Evolutionary conservation across 2,888 invertebrate genomes (phyloP).

Genomic region (Teinopalpus imperialis): DNA sequence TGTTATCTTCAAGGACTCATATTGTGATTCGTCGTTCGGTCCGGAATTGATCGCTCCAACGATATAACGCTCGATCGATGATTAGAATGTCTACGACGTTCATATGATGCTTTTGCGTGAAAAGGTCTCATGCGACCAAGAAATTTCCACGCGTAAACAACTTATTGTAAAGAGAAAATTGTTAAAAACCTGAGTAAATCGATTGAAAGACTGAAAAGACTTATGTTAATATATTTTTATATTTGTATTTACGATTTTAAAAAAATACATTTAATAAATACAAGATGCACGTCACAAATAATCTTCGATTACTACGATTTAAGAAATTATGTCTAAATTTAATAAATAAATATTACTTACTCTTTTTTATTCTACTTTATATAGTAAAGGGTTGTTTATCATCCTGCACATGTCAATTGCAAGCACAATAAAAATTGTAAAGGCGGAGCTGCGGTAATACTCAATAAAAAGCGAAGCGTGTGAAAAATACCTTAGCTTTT

Average conservation of each 20-base stretch:
- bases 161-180: slow-evolving; percentile 23
- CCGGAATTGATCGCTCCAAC: slow-evolving; percentile 67
- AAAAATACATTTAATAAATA: no score
- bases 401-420: slow-evolving; percentile 11
- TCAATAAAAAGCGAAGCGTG: slow-evolving; percentile 14
- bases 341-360: no score
- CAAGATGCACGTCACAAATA: no score
- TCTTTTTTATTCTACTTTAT: no score
- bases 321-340: no score
- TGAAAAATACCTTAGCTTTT: slow-evolving; percentile 11
- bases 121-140: slow-evolving; percentile 49
- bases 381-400: no score
- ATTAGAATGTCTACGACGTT: slow-evolving; percentile 48
- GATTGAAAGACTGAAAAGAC: slow-evolving; percentile 14
- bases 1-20: slow-evolving; percentile 71
- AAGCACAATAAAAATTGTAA: slow-evolving; percentile 19
- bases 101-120: slow-evolving; percentile 46
- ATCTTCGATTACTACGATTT: no score
- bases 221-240: no score
- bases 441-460: slow-evolving; percentile 6
- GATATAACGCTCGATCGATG: slow-evolving; percentile 60
- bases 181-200: slow-evolving; percentile 13
- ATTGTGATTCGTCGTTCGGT: slow-evolving; percentile 67
- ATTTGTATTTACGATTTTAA: no score
- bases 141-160: slow-evolving; percentile 40